These are phyloP conservation scores for Ormyrus thymus DNA, from an alignment of 2,888 invertebrate genomes.

Conservation along the genomic window DNA sequence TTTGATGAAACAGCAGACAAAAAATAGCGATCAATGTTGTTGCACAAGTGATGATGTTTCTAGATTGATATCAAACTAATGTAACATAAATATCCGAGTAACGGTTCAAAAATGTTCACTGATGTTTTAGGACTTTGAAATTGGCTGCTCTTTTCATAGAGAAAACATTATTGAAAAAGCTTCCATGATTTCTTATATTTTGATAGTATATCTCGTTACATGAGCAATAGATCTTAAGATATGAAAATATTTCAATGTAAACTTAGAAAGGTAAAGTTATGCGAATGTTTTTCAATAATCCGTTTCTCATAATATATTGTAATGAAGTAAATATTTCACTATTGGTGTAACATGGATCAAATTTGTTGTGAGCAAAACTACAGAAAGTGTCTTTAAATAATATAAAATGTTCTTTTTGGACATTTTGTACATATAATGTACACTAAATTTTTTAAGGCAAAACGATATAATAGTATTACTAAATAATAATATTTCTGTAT, in stretches of 20 bases:
- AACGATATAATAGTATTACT: no score
- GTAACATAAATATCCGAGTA: constrained; percentile 27
- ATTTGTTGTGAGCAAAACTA: background rate
- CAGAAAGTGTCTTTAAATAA: background rate
- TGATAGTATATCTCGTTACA: background rate
- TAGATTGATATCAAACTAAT: constrained; percentile 43
- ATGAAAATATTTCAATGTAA: background rate
- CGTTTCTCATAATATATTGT: constrained; percentile 12
- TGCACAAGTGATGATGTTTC: constrained; percentile 51
- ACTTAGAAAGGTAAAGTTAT: no score
- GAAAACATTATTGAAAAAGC: constrained; percentile 25
- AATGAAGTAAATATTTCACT: constrained; percentile 28
- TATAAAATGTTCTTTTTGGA: background rate
- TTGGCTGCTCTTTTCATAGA: constrained; percentile 16
- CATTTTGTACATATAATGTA: no score
- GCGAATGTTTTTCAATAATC: constrained; percentile 29
- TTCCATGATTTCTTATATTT: constrained; percentile 11
- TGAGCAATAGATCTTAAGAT: background rate
- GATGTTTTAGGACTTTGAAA: constrained; percentile 33
- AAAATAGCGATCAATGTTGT: constrained; percentile 44
- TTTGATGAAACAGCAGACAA: constrained; percentile 26
- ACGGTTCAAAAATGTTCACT: constrained; percentile 24
- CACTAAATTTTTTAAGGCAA: no score
- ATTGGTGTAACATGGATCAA: background rate
- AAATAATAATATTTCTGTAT: no score